Evolutionary conservation across 2,888 invertebrate species (phyloP), one percentile per base, ranked within the genome.

Genomic region (Pomacea canaliculata): DNA sequence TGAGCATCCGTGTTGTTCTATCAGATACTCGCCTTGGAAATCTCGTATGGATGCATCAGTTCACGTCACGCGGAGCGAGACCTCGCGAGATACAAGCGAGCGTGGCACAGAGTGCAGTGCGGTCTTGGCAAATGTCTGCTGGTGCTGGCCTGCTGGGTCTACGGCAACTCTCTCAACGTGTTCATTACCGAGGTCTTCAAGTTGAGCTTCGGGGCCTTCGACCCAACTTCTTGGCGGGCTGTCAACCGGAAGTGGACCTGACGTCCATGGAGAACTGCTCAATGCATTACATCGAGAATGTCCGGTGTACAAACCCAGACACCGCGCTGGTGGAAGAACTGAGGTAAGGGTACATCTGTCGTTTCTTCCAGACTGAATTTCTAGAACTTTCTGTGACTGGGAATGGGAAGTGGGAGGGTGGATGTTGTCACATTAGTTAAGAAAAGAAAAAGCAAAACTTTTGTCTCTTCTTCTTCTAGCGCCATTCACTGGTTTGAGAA

Each of bases 141-240:
- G 70, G 70, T 27, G 56, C 16, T 46, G 7, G 69, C 51, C 23
- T 68, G 62, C 51, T 48, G 68, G 46, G 27, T 74, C 27, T 69
- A 69, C 74, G 74, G 74, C 10, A 74, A 74, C 62, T 60, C 48
- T 49, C 49, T 74, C 18, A 68, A 51, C 49, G 60, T 37, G 49
- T 23, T 59, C 60, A n/a, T 74, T 10, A 62, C 69, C 1, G 74
- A 74, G 59, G 27, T 74, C 23, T 62, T 69, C 69, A 74, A 74
- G 69, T 10, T 74, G 5, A 69, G 68, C 49, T 69, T 74, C 51
- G 74, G 74, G 56, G 46, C 18, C 74, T 74, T 10, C 60, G 74
- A 12, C 74, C 74, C 1, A 60, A 49, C 13, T 74, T 74, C 59
- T 27, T 74, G 23, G 19, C 74, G 49, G 74, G 56, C 62, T 74